Conservation (phyloP, 1,140 invertebrate genomes). For the Notospermus geniculatus region DNA sequence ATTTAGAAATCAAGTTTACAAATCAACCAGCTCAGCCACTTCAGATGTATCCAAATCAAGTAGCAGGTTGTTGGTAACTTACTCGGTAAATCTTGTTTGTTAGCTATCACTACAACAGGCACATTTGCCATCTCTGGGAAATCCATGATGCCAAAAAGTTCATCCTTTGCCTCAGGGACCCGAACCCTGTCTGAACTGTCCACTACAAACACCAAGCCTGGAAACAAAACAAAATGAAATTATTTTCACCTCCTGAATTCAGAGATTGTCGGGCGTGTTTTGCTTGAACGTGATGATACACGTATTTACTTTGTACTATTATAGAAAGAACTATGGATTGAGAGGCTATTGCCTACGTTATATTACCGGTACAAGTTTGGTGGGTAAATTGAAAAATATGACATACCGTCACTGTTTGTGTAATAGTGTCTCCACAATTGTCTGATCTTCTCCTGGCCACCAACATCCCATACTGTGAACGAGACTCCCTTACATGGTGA, state of each 20-base stretch:
- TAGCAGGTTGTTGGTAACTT: no score
- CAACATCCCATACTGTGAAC: conserved; percentile 59
- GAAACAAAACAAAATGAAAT: neutral
- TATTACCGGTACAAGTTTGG: no score
- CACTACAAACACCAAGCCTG: conserved; percentile 91
- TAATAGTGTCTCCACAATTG: conserved; percentile 54
- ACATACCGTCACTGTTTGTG: conserved; percentile 53
- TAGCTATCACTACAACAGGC: conserved; percentile 94
- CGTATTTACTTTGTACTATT: no score
- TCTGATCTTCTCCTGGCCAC: conserved; percentile 58
- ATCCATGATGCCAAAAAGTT: conserved; percentile 69
- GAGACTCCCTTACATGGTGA: conserved; percentile 50
- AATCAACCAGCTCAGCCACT: no score
- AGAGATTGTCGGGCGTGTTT: no score
- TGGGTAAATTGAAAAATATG: no score
- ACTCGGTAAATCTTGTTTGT: conserved; percentile 76
- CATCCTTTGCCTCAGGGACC: conserved; percentile 92
- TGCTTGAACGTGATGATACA: no score
- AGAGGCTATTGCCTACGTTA: no score
- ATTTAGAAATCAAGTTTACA: no score
- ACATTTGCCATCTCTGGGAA: conserved; percentile 97
- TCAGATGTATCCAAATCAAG: no score
- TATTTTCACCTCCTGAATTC: no score
- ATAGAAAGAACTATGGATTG: no score
- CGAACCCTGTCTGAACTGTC: conserved; percentile 97